Percentiles rank a stretch among this genome's conserved stretches.
Conservation (phyloP, 1,140 invertebrate species). For the Drosophila bipectinata region DNA sequence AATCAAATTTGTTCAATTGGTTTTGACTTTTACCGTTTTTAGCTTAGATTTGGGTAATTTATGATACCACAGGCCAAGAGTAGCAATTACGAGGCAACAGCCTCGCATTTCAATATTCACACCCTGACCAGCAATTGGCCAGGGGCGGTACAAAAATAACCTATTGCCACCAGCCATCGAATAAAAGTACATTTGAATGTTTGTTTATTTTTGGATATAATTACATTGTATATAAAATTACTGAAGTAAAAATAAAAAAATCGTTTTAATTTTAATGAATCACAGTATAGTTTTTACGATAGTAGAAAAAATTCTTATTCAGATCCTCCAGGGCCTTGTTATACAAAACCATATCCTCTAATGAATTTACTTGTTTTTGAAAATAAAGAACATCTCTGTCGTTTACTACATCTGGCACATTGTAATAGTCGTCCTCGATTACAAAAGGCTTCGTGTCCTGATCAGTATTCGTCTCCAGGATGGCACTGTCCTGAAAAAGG, state of each 20-base stretch:
- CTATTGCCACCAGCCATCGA: no score
- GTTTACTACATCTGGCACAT: slow-evolving; percentile 5
- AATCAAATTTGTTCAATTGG: slow-evolving; percentile 72
- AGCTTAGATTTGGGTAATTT: slow-evolving; percentile 43
- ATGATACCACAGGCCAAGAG: slow-evolving; percentile 23
- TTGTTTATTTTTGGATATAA: no score
- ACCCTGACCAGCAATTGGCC: slow-evolving; percentile 3
- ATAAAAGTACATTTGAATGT: no score
- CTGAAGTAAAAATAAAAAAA: no score
- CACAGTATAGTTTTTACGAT: not conserved
- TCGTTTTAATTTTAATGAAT: not conserved
- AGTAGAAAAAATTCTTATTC: not conserved
- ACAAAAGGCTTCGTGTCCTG: no score
- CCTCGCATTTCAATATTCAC: slow-evolving; percentile 4
- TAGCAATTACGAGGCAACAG: slow-evolving; percentile 31
- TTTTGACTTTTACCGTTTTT: slow-evolving; percentile 27
- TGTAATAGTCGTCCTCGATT: slow-evolving; percentile 1
- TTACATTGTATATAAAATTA: no score
- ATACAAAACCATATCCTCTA: not conserved
- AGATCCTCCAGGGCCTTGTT: not conserved
- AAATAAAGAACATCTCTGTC: not conserved
- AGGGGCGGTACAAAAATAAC: not conserved
- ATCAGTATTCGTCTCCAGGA: not conserved
- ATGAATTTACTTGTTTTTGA: slow-evolving; percentile 9
- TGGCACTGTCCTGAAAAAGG: slow-evolving; percentile 24